Base-by-base conservation (phyloP, 2,888 invertebrate genomes). In the Melanargia galathea region DNA sequence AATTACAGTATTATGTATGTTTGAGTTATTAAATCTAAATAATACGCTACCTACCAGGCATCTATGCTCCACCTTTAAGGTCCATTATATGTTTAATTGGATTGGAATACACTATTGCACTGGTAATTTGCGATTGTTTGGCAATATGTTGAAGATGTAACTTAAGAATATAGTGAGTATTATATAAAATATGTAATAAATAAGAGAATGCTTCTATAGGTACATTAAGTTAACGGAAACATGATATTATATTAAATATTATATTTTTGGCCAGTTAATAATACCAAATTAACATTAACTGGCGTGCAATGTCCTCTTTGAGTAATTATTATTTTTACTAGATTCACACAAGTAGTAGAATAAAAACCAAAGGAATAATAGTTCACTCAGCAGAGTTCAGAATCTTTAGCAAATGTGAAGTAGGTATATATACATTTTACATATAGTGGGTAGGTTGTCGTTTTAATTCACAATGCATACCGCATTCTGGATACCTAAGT, bases 401-500 rank as follows among this genome's bases (percentile, higher is more conserved):
- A 11, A 46, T 46, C 11, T 46, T 16, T 5, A 16, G 18, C 16
- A 40, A 45, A 46, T 20, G 45, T 22, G 18, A 18, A 8, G 43
- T 43, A 8, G 2, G 6, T 30, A 30, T 18, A 10, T 43, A 16
- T 8, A 8, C n/a, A n/a, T n/a, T n/a, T n/a, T n/a, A n/a, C n/a
- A n/a, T n/a, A n/a, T n/a, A n/a, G n/a, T n/a, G n/a, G n/a, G n/a
- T n/a, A n/a, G n/a, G n/a, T 8, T 48, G 26, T 30, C 26, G 26
- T 8, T 49, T 49, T 16, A 24, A 48, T 26, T 49, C 10, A 26
- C 26, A 49, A 49, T 8, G 45, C 8, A 20, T 20, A 35, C 18
- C 13, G 56, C 43, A 45, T 57, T 46, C 16, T 40, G 38, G 26
- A 56, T 55, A 26, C 26, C 26, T 62, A 57, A 35, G 35, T 54